A percentile compares a stretch with the other conserved stretches of the same genome.
phyloP scores from a whole-genome alignment of 2,888 invertebrate species.

The Yponomeuta evonymella region DNA sequence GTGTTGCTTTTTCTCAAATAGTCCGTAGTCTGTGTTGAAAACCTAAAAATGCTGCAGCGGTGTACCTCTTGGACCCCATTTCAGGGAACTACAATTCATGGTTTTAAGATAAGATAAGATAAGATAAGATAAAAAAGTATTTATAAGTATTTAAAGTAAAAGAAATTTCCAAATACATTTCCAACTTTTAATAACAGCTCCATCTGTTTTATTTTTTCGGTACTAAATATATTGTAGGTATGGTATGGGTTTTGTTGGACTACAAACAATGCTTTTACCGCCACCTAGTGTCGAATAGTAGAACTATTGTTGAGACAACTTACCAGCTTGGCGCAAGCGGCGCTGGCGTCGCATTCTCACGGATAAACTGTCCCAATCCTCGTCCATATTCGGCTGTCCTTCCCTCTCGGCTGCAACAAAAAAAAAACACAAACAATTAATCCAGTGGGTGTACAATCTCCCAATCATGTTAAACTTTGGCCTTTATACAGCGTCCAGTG shows the following conservation, averaged over 20 bases:
- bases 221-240: no score
- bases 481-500: no score
- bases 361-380: conserved; percentile 88
- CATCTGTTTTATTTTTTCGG: background rate
- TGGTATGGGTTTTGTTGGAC: no score
- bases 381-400: conserved; percentile 80
- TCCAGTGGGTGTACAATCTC: conserved; percentile 14
- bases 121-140: no score
- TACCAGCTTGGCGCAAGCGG: conserved; percentile 64
- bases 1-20: background rate
- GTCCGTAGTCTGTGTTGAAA: no score
- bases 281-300: conserved; percentile 31
- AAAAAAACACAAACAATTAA: conserved; percentile 5
- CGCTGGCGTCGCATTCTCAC: conserved; percentile 83
- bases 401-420: conserved; percentile 62
- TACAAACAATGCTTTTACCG: conserved; percentile 15
- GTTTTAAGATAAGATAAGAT: no score
- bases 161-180: no score
- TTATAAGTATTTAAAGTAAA: no score
- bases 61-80: no score
- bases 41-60: no score
- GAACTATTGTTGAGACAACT: conserved; percentile 34
- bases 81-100: no score
- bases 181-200: background rate
- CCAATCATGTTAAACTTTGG: no score